Evolutionary conservation across 30 jellyfish, hydroid and myxozoan genomes (phyloP), one percentile per base, ranked within the genome.

Genomic region (Cassiopea andromeda): DNA sequence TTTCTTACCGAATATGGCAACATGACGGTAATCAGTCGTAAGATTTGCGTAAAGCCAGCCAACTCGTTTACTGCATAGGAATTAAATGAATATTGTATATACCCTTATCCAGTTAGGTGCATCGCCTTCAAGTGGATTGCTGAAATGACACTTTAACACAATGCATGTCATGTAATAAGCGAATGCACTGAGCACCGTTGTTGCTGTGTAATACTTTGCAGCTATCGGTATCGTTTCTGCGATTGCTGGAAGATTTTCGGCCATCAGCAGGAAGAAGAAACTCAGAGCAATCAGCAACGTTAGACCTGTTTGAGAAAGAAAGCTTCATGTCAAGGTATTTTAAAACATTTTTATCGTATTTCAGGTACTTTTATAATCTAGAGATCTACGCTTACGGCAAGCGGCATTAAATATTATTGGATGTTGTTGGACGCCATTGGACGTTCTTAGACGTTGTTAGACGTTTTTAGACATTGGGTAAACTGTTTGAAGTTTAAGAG

Each of bases 151-250:
- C 71, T 85, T 69, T 73, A 91, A 60, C 16, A 91, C 97, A 12
- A 85, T 84, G 94, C 97, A 91, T 4, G 97, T 91, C 94, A 91
- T 83, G 92, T 83, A 91, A 85, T 91, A 91, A 19, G 97, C 97
- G n/a, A 77, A 1, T 10, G 97, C 93, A 82, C 94, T 83, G 69
- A 91, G 85, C 7, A 84, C 92, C 48, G 97, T 91, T 4, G 94
- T 91, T 8, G 92, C 94, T 1, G 90, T 67, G 87, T 91, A 91
- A 67, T 91, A 91, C 73, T 70, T 83, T 58, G 97, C 97, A 69
- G 92, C 97, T 38, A 91, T 86, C 7, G 97, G 97, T 13, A 91
- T 70, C 48, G 91, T 85, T 17, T 77, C 77, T 47, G 94, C 87
- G 18, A 91, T 84, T 49, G 97, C 97, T 6, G 97, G 97, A 19